Percentiles rank a stretch among this genome's conserved stretches.
These are phyloP conservation scores for Malurus elegans DNA, from an alignment of 2,113 vertebrate species.

Conservation along the genomic window DNA sequence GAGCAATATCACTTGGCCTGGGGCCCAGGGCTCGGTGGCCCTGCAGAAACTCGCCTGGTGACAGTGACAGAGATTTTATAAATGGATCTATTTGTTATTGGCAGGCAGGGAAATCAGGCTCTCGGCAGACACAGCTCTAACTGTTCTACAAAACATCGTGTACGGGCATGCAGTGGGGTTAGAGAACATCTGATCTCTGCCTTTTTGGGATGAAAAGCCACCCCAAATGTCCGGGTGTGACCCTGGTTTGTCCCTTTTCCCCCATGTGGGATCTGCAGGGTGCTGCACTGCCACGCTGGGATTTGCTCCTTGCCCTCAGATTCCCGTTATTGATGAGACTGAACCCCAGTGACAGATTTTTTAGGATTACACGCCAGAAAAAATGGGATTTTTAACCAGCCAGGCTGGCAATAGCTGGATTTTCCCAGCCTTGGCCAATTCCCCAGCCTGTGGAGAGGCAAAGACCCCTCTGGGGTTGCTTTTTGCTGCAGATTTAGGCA, in stretches of 20 bases:
- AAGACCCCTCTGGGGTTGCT: not conserved
- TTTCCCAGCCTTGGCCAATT: not conserved
- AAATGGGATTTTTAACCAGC: not conserved
- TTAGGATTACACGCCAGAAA: not conserved
- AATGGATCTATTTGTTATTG: slow-evolving; percentile 31
- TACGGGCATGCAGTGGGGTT: not conserved
- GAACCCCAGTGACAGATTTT: not conserved
- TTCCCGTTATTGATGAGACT: accelerated
- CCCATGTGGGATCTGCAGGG: not conserved
- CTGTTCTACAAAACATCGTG: not conserved
- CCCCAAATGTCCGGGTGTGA: accelerated
- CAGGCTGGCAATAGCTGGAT: not conserved
- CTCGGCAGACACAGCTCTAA: not conserved
- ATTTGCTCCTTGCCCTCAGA: not conserved
- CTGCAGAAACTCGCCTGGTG: slow-evolving; percentile 23
- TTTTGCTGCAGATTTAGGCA: not conserved
- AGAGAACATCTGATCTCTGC: not conserved
- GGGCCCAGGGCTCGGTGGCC: not conserved
- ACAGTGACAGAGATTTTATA: slow-evolving; percentile 27
- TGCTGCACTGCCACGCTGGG: not conserved
- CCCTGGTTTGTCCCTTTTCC: not conserved
- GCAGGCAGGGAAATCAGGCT: not conserved
- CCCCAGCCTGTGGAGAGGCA: not conserved
- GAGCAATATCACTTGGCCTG: not conserved
- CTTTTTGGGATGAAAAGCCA: not conserved